Percentiles rank a stretch among this genome's conserved stretches.
These are phyloP conservation scores for Drosophila azteca DNA, from an alignment of 1,140 invertebrate species.

Conservation along the genomic window DNA sequence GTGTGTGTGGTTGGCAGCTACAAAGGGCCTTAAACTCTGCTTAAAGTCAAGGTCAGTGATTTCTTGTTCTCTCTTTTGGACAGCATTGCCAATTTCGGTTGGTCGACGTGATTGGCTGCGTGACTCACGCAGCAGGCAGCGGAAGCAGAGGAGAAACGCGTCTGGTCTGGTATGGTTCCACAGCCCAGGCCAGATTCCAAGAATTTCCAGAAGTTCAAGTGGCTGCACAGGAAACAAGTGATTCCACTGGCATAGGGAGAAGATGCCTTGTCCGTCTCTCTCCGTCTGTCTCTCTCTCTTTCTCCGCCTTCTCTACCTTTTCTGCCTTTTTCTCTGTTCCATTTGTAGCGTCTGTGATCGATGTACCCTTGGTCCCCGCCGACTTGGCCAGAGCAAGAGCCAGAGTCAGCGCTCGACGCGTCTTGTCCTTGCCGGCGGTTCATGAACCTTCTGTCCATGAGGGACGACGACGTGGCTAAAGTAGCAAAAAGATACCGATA, in stretches of 20 bases:
- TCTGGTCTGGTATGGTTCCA: too few relatives aligned
- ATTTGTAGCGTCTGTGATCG: slow-evolving; percentile 65
- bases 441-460: slow-evolving; percentile 69
- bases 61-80: slow-evolving; percentile 58
- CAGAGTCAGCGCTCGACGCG: too few relatives aligned
- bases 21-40: slow-evolving; percentile 82
- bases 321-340: slow-evolving; percentile 30
- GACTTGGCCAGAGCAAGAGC: slow-evolving; percentile 13
- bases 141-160: too few relatives aligned
- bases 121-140: slow-evolving; percentile 42
- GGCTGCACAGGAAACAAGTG: slow-evolving; percentile 30
- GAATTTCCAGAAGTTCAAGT: slow-evolving; percentile 33
- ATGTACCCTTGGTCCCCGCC: slow-evolving; percentile 36
- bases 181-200: slow-evolving; percentile 13
- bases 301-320: not conserved
- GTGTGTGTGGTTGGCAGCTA: slow-evolving; percentile 54
- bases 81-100: slow-evolving; percentile 66
- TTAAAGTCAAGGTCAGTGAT: slow-evolving; percentile 83
- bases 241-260: slow-evolving; percentile 20
- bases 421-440: slow-evolving; percentile 75
- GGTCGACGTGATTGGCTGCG: slow-evolving; percentile 33
- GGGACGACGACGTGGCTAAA: slow-evolving; percentile 65
- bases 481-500: slow-evolving; percentile 53
- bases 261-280: not conserved
- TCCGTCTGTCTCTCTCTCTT: not conserved